Evolutionary conservation across 2,888 invertebrate species (phyloP).

Genomic region (Ditula angustiorana): DNA sequence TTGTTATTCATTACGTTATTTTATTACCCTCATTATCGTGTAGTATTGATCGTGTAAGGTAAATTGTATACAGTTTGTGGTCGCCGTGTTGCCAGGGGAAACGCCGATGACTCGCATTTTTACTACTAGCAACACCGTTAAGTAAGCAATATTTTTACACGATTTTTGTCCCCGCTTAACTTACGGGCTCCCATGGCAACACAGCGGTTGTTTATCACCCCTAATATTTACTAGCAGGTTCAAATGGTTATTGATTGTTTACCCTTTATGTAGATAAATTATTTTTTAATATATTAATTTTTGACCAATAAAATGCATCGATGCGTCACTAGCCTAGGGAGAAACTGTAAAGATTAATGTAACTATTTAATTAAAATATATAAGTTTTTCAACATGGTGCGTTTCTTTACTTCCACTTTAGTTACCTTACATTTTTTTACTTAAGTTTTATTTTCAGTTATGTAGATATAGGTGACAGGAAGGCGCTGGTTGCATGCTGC

Average conservation of each 20-base stretch:
- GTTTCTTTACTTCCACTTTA: constrained; percentile 45
- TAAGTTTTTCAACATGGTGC: constrained; percentile 77
- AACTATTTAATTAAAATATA: constrained; percentile 85
- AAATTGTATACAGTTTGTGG: constrained; percentile 56
- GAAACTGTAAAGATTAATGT: constrained; percentile 84
- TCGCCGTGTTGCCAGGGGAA: constrained; percentile 53
- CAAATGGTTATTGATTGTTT: constrained; percentile 71
- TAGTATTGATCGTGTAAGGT: constrained; percentile 63
- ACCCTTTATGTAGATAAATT: constrained; percentile 80
- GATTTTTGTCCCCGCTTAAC: constrained; percentile 40
- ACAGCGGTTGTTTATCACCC: constrained; percentile 52
- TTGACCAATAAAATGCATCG: constrained; percentile 83
- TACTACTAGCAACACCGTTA: constrained; percentile 35
- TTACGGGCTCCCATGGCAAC: constrained; percentile 59
- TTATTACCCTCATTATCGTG: constrained; percentile 58
- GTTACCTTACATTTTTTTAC: too few species aligned
- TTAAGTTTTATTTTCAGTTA: too few species aligned
- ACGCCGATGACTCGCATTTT: constrained; percentile 34
- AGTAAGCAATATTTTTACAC: constrained; percentile 39
- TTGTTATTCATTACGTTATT: constrained; percentile 46
- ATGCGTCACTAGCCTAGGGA: constrained; percentile 83
- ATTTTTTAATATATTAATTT: constrained; percentile 79
- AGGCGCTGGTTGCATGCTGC: too few species aligned
- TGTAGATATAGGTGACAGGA: too few species aligned
- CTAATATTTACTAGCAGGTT: constrained; percentile 64